Evolutionary conservation across 2,888 invertebrate species (phyloP), one percentile per base, ranked within the genome.

Genomic region (Habroteleia sp.): DNA sequence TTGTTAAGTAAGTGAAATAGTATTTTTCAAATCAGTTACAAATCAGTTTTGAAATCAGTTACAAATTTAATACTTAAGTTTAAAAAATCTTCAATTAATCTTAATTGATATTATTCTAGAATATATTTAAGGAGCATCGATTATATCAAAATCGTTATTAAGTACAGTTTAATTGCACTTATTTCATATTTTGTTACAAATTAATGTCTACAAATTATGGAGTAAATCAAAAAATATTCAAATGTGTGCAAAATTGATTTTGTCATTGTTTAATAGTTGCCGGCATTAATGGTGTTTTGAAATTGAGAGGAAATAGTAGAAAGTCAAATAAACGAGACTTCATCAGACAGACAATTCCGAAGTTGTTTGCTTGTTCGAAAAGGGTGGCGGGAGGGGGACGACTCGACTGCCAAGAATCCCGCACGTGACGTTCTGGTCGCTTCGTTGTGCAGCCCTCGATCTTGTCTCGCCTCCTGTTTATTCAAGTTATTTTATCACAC

Each of bases 401-500:
- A 66, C 73, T 76, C 75, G 73, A 77, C 78, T 66, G 74, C 42
- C 80, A 74, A 80, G 74, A 77, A 79, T 77, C 77, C 72, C 73
- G 82, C 81, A 83, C 85, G 84, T 84, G 84, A 83, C 80, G 79
- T 80, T 77, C 79, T 73, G 79, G 79, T 75, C 80, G 79, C 77
- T 79, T 77, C 77, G 72, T 79, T 74, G 63, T 60, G 75, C 60
- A 77, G 76, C 79, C 78, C 77, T 62, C 50, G 73, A 66, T 62
- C 58, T 48, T 77, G 79, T 56, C 69, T 77, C 63, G 58, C 52
- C 75, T 73, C 63, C 76, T 88, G 84, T 88, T 87, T 88, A 84
- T 85, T 84, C 81, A 84, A 82, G 82, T 86, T 84, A 86, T 85
- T 87, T 85, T 82, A 85, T 86, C 84, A 84, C 85, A 81, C 84